Conservation (phyloP, 2,888 invertebrate genomes). For the Hypomecis punctinalis region DNA sequence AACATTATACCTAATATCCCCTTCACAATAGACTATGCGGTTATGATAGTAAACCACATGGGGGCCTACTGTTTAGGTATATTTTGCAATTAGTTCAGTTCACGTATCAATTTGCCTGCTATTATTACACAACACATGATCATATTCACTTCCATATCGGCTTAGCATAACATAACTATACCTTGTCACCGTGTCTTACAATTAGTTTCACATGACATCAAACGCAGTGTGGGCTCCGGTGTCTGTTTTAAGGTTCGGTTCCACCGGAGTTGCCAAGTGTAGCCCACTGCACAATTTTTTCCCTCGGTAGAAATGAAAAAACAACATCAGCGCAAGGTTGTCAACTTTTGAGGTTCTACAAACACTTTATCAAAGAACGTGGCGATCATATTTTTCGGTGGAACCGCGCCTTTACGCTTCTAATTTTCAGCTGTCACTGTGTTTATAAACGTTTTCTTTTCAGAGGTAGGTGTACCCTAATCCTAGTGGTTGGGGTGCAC, state of each 20-base stretch:
- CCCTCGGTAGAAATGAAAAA: too few species aligned
- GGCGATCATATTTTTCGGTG: too few species aligned
- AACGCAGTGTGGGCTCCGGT: not conserved
- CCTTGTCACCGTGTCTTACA: not conserved
- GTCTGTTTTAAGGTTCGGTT: too few species aligned
- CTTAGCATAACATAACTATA: not conserved
- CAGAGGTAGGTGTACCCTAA: constrained; percentile 65
- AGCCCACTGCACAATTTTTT: too few species aligned
- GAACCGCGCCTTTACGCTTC: constrained; percentile 6
- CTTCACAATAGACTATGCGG: constrained; percentile 20
- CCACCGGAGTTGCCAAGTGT: too few species aligned
- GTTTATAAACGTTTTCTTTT: constrained; percentile 57
- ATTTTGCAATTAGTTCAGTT: not conserved
- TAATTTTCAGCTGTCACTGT: constrained; percentile 31
- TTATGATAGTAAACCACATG: constrained; percentile 9
- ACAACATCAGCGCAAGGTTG: too few species aligned
- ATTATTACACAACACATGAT: constrained; percentile 5
- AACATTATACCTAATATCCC: not conserved
- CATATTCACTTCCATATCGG: constrained; percentile 11
- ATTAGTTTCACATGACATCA: not conserved
- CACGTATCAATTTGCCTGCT: constrained; percentile 9
- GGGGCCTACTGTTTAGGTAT: not conserved
- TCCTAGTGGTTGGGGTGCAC: constrained; percentile 64
- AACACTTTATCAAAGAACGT: too few species aligned
- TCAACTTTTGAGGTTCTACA: too few species aligned